Conservation (phyloP, 2,113 vertebrate species). For the Trachemys scripta region DNA sequence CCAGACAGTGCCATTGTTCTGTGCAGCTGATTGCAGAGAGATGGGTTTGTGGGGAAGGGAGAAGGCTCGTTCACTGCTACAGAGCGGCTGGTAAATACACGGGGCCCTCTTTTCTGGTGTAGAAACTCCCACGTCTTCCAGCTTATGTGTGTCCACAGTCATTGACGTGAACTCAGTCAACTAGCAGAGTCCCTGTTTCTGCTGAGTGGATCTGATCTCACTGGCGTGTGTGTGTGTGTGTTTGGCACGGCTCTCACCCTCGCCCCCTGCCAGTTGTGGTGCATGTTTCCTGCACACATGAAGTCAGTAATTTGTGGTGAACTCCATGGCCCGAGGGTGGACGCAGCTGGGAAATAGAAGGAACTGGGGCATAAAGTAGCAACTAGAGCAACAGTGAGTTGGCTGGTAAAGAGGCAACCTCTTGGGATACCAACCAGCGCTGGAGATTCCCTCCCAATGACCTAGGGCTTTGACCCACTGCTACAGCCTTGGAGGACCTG, state of each 20-base stretch:
- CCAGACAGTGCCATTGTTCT: neutral
- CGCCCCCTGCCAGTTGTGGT: neutral
- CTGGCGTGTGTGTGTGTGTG: neutral
- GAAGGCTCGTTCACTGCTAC: neutral
- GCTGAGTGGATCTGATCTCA: neutral
- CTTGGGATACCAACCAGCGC: rapidly evolving
- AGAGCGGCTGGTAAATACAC: neutral
- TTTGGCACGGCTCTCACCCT: neutral
- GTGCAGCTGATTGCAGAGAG: neutral
- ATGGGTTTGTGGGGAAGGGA: neutral
- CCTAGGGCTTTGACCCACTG: rapidly evolving
- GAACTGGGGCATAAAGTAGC: neutral
- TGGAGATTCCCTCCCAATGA: neutral
- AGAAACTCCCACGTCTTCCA: neutral
- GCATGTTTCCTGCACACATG: neutral
- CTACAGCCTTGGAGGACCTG: neutral
- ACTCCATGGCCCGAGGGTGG: neutral
- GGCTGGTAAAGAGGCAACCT: neutral
- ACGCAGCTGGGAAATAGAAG: neutral
- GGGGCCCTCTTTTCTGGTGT: neutral
- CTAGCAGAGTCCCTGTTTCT: neutral
- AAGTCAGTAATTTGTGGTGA: constrained; percentile 46
- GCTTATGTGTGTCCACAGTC: too few species aligned
- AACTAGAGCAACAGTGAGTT: neutral
- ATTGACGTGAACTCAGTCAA: neutral